These are phyloP conservation scores for Drosophila lutescens DNA, from an alignment of 2,888 invertebrate species.

Conservation along the genomic window DNA sequence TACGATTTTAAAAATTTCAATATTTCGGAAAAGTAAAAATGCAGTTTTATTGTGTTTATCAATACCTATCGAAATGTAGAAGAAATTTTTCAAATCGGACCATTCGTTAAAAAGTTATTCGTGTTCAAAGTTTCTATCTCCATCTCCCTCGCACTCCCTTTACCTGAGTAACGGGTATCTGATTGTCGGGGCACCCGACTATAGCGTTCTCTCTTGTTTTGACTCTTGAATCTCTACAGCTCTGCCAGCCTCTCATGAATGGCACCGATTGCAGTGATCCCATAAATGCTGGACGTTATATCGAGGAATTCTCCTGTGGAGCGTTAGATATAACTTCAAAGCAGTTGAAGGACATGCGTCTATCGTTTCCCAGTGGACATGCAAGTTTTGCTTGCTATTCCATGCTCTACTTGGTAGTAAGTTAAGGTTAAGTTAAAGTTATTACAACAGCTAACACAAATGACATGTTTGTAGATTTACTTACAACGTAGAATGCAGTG, in stretches of 20 bases:
- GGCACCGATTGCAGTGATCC: constrained; percentile 86
- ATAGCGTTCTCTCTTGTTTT: too few relatives aligned
- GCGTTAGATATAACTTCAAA: constrained; percentile 83
- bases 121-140: too few relatives aligned
- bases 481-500: constrained; percentile 94
- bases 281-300: constrained; percentile 88
- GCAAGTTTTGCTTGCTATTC: constrained; percentile 94
- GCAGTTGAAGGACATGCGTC: constrained; percentile 89
- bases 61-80: too few relatives aligned
- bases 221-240: constrained; percentile 81
- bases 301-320: constrained; percentile 89
- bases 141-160: too few relatives aligned
- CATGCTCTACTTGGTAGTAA: constrained; percentile 93
- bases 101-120: too few relatives aligned
- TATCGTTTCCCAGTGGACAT: constrained; percentile 96
- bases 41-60: too few relatives aligned
- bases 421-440: constrained; percentile 80
- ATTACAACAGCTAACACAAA: too few relatives aligned
- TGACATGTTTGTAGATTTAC: constrained; percentile 87
- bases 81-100: too few relatives aligned
- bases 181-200: too few relatives aligned
- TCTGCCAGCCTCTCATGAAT: constrained; percentile 91
- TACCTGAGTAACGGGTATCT: too few relatives aligned
- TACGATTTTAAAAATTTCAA: too few relatives aligned
- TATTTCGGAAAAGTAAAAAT: too few relatives aligned